phyloP scores from a whole-genome alignment of 2,797 vertebrate species.

The Discoglossus pictus region DNA sequence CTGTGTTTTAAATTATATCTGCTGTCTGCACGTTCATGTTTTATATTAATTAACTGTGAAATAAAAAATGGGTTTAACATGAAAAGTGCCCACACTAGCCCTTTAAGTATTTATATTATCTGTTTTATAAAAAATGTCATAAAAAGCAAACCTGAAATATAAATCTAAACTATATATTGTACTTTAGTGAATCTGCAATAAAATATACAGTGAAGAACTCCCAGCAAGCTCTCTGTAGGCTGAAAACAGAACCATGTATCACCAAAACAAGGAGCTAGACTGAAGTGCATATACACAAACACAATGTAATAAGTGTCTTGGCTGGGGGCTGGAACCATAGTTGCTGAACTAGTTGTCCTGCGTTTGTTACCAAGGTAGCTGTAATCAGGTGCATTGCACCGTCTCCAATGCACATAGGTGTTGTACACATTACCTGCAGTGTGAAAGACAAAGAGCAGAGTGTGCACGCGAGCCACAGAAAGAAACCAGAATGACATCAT shows the following conservation, averaged over 20 bases:
- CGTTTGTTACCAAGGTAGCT: slow-evolving; percentile 26
- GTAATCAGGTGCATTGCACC: slow-evolving; percentile 22
- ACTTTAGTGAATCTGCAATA: too few relatives aligned
- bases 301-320: neutral
- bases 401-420: slow-evolving; percentile 15
- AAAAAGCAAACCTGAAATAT: too few relatives aligned
- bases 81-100: too few relatives aligned
- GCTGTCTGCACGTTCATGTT: too few relatives aligned
- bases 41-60: too few relatives aligned
- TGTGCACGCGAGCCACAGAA: neutral
- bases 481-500: too few relatives aligned
- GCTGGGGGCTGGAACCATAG: neutral
- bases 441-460: slow-evolving; percentile 10
- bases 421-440: slow-evolving; percentile 12
- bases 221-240: neutral
- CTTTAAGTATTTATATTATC: too few relatives aligned
- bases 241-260: neutral
- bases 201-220: too few relatives aligned
- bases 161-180: too few relatives aligned
- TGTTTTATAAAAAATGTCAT: too few relatives aligned
- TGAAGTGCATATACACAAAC: neutral
- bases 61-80: too few relatives aligned
- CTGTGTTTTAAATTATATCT: too few relatives aligned
- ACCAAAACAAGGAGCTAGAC: neutral
- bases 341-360: slow-evolving; percentile 14